These are phyloP conservation scores for Philopedon plagiatum DNA, from an alignment of 2,888 invertebrate species.

Conservation along the genomic window DNA sequence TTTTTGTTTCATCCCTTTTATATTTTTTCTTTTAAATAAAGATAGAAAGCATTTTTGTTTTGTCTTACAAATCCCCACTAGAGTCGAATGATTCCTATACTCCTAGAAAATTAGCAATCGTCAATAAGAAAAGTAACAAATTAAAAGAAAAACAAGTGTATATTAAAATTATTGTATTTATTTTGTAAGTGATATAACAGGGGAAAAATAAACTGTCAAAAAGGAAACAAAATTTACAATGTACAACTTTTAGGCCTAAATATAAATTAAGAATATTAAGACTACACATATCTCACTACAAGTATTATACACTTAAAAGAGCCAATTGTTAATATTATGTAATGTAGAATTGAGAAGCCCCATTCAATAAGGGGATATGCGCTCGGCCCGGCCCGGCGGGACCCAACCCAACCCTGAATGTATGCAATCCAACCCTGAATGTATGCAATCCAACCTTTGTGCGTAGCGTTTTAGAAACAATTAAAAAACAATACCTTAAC, in stretches of 20 bases:
- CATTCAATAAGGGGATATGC: too few species aligned
- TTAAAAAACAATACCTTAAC: too few species aligned
- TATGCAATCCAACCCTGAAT: too few species aligned
- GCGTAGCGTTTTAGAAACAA: too few species aligned
- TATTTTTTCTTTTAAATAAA: slow-evolving; percentile 12
- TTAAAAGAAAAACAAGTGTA: not conserved
- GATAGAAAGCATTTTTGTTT: not conserved
- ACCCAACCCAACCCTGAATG: too few species aligned
- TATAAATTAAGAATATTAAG: slow-evolving; percentile 18
- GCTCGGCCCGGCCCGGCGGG: too few species aligned
- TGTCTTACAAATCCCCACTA: too few species aligned
- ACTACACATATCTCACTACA: slow-evolving; percentile 22
- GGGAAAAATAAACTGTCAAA: slow-evolving; percentile 13
- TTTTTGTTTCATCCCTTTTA: not conserved
- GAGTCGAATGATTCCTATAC: too few species aligned
- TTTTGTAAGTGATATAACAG: slow-evolving; percentile 16
- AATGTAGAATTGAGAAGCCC: too few species aligned
- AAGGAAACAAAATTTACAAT: slow-evolving; percentile 28
- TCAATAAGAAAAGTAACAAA: too few species aligned
- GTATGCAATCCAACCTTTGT: too few species aligned
- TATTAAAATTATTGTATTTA: slow-evolving; percentile 18
- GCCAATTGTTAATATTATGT: slow-evolving; percentile 13
- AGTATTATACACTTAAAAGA: slow-evolving; percentile 22
- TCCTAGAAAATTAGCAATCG: too few species aligned
- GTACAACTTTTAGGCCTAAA: slow-evolving; percentile 21